These are phyloP conservation scores for Melitaea athalia DNA, from an alignment of 2,888 invertebrate genomes.

Conservation along the genomic window DNA sequence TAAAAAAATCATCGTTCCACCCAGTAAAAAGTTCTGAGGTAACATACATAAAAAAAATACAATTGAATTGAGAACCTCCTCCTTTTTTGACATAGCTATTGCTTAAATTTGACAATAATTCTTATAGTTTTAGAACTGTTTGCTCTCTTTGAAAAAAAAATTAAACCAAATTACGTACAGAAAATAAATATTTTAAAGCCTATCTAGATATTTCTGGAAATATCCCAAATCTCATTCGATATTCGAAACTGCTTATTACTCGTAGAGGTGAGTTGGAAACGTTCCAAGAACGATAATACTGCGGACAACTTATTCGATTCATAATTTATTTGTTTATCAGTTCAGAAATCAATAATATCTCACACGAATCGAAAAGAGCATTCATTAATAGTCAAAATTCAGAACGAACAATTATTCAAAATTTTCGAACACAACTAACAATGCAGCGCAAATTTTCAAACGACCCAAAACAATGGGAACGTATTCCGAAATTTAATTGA, in stretches of 20 bases:
- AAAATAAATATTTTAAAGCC: background rate
- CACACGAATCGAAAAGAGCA: conserved; percentile 3
- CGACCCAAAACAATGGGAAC: conserved; percentile 48
- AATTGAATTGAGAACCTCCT: no score
- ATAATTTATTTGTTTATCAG: conserved; percentile 19
- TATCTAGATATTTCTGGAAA: conserved; percentile 30
- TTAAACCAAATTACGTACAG: background rate
- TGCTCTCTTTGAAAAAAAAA: background rate
- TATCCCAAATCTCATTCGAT: conserved; percentile 32
- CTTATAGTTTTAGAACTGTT: no score
- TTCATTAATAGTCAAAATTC: conserved; percentile 13
- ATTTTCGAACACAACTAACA: conserved; percentile 31
- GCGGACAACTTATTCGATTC: conserved; percentile 29
- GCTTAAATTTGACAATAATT: no score
- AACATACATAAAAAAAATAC: no score
- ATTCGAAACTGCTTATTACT: conserved; percentile 38
- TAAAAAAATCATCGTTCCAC: no score
- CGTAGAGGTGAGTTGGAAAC: conserved; percentile 37
- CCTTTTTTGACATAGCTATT: no score
- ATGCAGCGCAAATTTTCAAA: conserved; percentile 42
- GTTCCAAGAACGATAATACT: conserved; percentile 32
- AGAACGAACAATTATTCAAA: conserved; percentile 21
- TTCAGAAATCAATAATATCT: conserved; percentile 10
- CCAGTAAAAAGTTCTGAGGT: no score
- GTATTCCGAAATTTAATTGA: conserved; percentile 60